Evolutionary conservation across 30 jellyfish, hydroid and myxozoan genomes (phyloP), one percentile per base, ranked within the genome.

Genomic region (Clytia hemisphaerica): DNA sequence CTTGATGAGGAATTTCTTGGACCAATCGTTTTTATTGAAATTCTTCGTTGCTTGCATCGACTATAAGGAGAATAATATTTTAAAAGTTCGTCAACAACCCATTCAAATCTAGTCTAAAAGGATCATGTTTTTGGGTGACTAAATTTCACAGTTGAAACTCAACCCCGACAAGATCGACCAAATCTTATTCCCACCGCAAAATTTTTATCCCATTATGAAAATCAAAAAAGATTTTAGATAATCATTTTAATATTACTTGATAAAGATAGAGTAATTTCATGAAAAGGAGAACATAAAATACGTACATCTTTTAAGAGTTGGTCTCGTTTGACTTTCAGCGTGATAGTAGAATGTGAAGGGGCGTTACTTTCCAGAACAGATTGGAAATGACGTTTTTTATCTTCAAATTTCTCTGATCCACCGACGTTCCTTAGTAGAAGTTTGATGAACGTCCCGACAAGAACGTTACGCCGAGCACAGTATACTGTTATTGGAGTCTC

Each of bases 321-420:
- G 3, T 28, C 48, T 30, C 92, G 44, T 21, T 34, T 37, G 5
- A 78, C 72, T 33, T 65, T 18, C 24, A 90, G 42, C 14, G 80
- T 30, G 5, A 61, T 61, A 1, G 29, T 62, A 6, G 70, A 53
- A 29, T 37, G 30, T 19, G 93, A 36, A 3, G 59, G 22, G 57
- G 76, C 75, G 19, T 42, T 15, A 15, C 67, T 72, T 55, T 66
- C 55, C 57, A 90, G 54, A 48, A 71, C 93, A 4, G 88, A 34
- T 42, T 90, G 75, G 72, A 90, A 78, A 32, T 75, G 74, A n/a
- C 42, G 49, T 30, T 80, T 69, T 71, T 90, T 90, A 78, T 73
- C 77, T 33, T 90, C 95, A 59, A 90, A 90, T 14, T 81, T 24
- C 21, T 76, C 92, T 21, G 89, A 77, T 18, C 98, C 98, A 28